Evolutionary conservation across 2,888 invertebrate species (phyloP), one percentile per base, ranked within the genome.

Genomic region (Rhodophaea formosa): DNA sequence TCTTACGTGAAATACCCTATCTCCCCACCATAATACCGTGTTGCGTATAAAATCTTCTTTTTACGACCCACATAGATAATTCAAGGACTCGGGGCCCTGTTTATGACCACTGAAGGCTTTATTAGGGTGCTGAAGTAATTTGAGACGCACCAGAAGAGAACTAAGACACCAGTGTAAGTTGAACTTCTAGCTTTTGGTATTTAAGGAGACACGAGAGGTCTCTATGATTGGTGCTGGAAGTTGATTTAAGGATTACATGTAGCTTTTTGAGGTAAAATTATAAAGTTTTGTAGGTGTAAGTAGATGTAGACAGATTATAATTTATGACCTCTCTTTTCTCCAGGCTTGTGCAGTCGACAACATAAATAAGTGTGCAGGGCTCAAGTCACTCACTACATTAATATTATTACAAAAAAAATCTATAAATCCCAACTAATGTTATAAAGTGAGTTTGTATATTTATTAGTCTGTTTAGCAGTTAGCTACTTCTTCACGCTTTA

Each of bases 61-160:
- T 72, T 72, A 71, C 67, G 68, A 66, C 55, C 53, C 63, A 63
- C 69, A 68, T 67, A 62, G 72, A 68, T 69, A 69, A 71, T 71
- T 68, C 69, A 68, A 59, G 47, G 63, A 61, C 63, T 62, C 59
- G 0, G 60, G 57, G 60, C 65, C 64, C 61, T 62, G 64, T 67
- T 70, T 65, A 65, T 57, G 62, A 60, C 58, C 62, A 54, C 55
- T 61, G 53, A 61, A 56, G 57, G 61, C 59, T 67, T 70, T 68
- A 70, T 70, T 68, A 63, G 64, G 62, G 59, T 61, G 61, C 65
- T 65, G 60, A 62, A 65, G 67, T 66, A 59, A 67, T 67, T 65
- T 63, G 49, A 65, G 61, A 62, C 51, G 42, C 57, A 56, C 59
- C 42, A 47, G 14, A 46, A 59, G 53, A 64, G 39, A 12, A 39